Evolutionary conservation across 92 coral and sea anemone species (phyloP), one percentile per base, ranked within the genome.

Genomic region (Plumapathes pennacea): DNA sequence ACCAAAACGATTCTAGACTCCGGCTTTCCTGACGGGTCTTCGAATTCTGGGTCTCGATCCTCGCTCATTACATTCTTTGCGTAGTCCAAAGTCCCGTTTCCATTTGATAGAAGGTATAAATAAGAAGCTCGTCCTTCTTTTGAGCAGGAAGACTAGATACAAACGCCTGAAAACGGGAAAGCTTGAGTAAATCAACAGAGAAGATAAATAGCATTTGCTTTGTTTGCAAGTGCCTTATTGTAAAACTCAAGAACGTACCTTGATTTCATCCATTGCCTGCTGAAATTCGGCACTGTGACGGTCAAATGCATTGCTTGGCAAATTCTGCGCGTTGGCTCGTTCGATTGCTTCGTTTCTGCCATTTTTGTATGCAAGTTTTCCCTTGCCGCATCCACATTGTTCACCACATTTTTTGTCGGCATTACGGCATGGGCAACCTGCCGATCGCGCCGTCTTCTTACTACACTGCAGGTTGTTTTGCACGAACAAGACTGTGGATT

Each of bases 391-490:
- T 19, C 52, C 20, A 24, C 85, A 77, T 43, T 66, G 32, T 50
- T 54, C 42, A 14, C 48, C 46, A 42, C 85, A 77, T 43, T 61
- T 70, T 4, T 41, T 63, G 28, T 40, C 60, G 9, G 75, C 78
- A 30, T 71, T 69, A 23, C 54, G 23, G 46, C 75, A 66, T 5
- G 76, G 76, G 32, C 83, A 76, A 17, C 83, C 76, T n/a, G 52
- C 26, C 7, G 48, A 42, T 58, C 59, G 67, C 26, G 64, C 59
- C 28, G 32, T 44, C 36, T 63, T 57, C 54, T 59, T 69, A 27
- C 60, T 21, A 36, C n/a, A n/a, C 64, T 57, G 36, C 64, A 38
- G 32, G 32, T 38, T 1, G 64, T 57, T 24, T 57, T 57, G 34
- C 64, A 57, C 41, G 15, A 28, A 25, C 42, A 21, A 14, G 22